Conservation (phyloP, 2,113 vertebrate genomes). For the Plecotus auritus region DNA sequence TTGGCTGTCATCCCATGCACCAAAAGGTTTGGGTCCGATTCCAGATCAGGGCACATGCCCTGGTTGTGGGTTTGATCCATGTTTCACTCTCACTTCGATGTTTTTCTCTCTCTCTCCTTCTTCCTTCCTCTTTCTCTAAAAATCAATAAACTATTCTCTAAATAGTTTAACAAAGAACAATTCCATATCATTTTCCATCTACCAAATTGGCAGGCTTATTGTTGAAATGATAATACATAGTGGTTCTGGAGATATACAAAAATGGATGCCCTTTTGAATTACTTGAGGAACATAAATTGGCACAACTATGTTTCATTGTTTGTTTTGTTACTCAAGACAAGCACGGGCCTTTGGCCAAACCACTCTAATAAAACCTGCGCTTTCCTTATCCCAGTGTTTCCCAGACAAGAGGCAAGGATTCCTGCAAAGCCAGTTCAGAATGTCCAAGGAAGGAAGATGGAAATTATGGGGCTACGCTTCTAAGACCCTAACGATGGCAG, state of each 20-base stretch:
- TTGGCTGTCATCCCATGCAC: not conserved
- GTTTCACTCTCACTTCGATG: not conserved
- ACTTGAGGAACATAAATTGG: not conserved
- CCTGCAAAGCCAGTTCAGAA: rapidly evolving
- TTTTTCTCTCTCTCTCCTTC: not conserved
- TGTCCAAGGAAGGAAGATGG: not conserved
- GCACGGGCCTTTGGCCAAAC: not conserved
- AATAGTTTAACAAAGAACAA: not conserved
- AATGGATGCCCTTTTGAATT: not conserved
- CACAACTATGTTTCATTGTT: not conserved
- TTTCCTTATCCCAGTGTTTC: not conserved
- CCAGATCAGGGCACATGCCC: not conserved
- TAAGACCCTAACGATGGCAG: not conserved
- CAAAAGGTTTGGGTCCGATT: not conserved
- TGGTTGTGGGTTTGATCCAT: not conserved
- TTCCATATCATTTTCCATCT: not conserved
- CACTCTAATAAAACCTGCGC: rapidly evolving
- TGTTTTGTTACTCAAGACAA: not conserved
- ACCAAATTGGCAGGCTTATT: not conserved
- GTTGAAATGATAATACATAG: not conserved
- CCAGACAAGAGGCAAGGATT: not conserved
- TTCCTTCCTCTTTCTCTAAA: not conserved
- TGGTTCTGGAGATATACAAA: not conserved
- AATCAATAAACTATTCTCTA: not conserved
- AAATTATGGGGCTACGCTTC: not conserved